Conservation (phyloP, 2,888 invertebrate species). For the Pimpla rufipes region DNA sequence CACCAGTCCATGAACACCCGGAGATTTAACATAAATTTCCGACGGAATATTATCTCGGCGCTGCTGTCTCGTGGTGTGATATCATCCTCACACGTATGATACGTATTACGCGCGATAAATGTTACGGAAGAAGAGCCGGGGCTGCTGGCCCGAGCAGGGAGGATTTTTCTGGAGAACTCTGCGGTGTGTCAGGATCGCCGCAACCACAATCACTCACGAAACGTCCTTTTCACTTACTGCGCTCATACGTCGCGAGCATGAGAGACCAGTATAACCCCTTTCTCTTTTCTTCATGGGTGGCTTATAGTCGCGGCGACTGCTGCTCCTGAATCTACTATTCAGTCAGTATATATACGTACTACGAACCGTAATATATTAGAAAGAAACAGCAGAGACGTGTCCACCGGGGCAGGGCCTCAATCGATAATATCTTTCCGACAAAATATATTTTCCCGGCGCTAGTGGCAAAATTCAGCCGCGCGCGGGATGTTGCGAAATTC, state of each 20-base stretch:
- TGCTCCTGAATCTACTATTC: conserved; percentile 30
- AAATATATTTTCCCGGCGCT: conserved; percentile 29
- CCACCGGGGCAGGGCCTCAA: conserved; percentile 10
- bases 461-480: too few species aligned
- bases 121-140: conserved; percentile 24
- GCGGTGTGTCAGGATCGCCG: conserved; percentile 82
- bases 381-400: conserved; percentile 26
- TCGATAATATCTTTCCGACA: conserved; percentile 48
- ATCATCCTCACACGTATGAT: conserved; percentile 11
- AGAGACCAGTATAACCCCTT: conserved; percentile 76
- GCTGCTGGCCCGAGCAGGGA: conserved; percentile 58
- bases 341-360: background rate
- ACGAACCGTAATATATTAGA: conserved; percentile 3
- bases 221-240: conserved; percentile 84
- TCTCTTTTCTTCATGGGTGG: conserved; percentile 76
- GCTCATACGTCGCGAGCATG: conserved; percentile 83
- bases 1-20: background rate
- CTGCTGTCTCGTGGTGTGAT: conserved; percentile 1
- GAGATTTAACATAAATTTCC: conserved; percentile 25
- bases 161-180: conserved; percentile 75
- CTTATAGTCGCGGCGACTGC: conserved; percentile 66
- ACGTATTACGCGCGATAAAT: conserved; percentile 36
- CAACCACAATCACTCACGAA: conserved; percentile 84
- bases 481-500: conserved; percentile 12
- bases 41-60: conserved; percentile 10